A percentile compares a stretch with the other conserved stretches of the same genome.
phyloP scores from a whole-genome alignment of 2,888 invertebrate species.

The Eutolmus rufibarbis region DNA sequence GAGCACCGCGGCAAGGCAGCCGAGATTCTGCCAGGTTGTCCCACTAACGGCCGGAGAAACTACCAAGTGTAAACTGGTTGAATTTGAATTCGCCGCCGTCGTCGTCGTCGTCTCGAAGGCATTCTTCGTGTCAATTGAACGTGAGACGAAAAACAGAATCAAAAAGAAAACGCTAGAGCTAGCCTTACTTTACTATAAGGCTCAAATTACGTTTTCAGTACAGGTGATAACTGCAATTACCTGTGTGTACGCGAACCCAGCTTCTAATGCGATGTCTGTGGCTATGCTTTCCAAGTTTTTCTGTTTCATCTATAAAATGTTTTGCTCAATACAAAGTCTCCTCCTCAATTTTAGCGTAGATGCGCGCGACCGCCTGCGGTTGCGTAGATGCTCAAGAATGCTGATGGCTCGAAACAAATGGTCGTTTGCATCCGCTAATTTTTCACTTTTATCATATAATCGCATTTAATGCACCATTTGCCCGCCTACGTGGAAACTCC shows the following conservation, averaged over 20 bases:
- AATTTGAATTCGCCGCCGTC: conserved; percentile 18
- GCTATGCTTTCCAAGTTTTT: background rate
- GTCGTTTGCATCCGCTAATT: background rate
- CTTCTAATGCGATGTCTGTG: background rate
- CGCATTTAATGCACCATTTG: background rate
- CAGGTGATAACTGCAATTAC: conserved; percentile 19
- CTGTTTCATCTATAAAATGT: background rate
- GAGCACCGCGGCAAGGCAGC: background rate
- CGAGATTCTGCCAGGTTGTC: conserved; percentile 18
- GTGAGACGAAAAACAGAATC: conserved; percentile 16
- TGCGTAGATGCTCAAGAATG: background rate
- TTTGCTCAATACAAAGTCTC: background rate
- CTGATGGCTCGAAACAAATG: background rate
- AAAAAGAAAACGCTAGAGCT: conserved; percentile 4
- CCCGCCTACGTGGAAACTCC: background rate
- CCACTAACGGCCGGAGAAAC: conserved; percentile 29
- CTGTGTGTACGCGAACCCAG: background rate
- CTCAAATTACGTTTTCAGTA: conserved; percentile 9
- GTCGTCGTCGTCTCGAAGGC: background rate
- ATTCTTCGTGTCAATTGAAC: conserved; percentile 27
- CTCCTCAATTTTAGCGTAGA: background rate
- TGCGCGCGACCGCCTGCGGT: background rate
- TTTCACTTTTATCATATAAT: background rate
- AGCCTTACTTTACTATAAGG: background rate
- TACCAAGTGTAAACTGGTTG: conserved; percentile 27